Evolutionary conservation across 2,888 invertebrate species (phyloP), one percentile per base, ranked within the genome.

Genomic region (Agrotis exclamationis): DNA sequence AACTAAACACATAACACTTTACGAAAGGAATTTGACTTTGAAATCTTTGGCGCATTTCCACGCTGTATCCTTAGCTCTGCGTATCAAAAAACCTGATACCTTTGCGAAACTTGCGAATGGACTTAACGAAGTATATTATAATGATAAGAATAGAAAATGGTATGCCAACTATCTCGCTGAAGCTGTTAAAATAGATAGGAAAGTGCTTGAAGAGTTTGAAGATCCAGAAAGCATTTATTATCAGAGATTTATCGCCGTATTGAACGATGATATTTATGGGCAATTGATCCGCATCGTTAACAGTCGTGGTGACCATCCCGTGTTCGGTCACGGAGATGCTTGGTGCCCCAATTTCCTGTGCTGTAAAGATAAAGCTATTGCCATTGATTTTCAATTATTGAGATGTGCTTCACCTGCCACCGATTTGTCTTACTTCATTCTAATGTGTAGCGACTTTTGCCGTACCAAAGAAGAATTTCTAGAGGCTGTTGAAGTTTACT

Each of bases 261-360:
- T 87, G n/a, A 77, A 83, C n/a, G 72, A 82, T 48, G 89, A 92
- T 80, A 69, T 88, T 5, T 93, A 91, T 76, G 86, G 85, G 13
- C 86, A 89, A 65, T 50, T 90, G 3, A 86, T 90, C 7, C 66
- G 84, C 14, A 73, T 91, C 47, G 70, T 81, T 5, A 78, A 79
- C 3, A 83, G 76, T 14, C 69, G 75, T 14, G 87, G 89, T 18
- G 80, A 88, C n/a, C 76, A 89, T 57, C 79, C 88, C 4, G 91
- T 90, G 0, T 73, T 93, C 1, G 89, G 88, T 59, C 93, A 93
- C 47, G 93, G 93, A 3, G 93, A 94, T 68, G 89, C 91, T 3
- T 93, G 93, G 93, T 85, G 85, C 57, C 81, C 88, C 0, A 93
- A 93, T 62, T 93, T 93, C 63, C 74, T 93, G n/a, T 83, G 76